phyloP scores from a whole-genome alignment of 2,797 vertebrate genomes.

The Momotus momota region DNA sequence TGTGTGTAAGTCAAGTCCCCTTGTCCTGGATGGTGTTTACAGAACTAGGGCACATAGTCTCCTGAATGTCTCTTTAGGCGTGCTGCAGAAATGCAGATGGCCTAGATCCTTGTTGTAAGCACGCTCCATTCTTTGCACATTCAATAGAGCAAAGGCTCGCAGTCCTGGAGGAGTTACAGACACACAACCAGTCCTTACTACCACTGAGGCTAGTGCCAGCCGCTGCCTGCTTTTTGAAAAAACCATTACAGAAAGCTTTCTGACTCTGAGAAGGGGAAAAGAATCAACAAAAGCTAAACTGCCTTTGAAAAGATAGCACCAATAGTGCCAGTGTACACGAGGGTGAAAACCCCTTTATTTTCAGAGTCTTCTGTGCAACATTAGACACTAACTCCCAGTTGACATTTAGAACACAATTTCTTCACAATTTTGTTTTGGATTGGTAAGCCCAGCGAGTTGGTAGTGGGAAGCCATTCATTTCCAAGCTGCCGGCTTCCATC shows the following conservation, averaged over 20 bases:
- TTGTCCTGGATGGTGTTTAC: not conserved
- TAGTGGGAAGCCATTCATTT: constrained; percentile 57
- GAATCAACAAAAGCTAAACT: constrained; percentile 58
- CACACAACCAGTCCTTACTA: constrained; percentile 26
- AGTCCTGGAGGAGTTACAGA: constrained; percentile 20
- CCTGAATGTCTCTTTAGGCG: not conserved
- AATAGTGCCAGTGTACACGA: constrained; percentile 24
- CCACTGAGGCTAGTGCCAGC: constrained; percentile 30
- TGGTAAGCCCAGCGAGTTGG: constrained; percentile 37
- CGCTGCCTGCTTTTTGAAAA: constrained; percentile 14
- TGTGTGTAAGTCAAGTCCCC: constrained; percentile 12
- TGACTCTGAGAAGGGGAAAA: constrained; percentile 15
- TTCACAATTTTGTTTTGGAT: constrained; percentile 23
- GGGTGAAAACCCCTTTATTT: constrained; percentile 69
- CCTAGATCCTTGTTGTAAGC: constrained; percentile 37
- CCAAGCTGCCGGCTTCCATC: constrained; percentile 32
- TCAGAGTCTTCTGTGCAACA: not conserved
- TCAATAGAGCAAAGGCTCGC: not conserved
- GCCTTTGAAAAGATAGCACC: constrained; percentile 59
- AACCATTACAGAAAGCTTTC: constrained; percentile 60
- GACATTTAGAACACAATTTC: constrained; percentile 17
- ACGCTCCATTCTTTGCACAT: not conserved
- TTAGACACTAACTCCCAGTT: constrained; percentile 8
- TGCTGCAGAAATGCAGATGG: constrained; percentile 13
- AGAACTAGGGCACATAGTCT: not conserved